Base-by-base conservation (phyloP, 2,797 vertebrate genomes). In the Catamblyrhynchus diadema region DNA sequence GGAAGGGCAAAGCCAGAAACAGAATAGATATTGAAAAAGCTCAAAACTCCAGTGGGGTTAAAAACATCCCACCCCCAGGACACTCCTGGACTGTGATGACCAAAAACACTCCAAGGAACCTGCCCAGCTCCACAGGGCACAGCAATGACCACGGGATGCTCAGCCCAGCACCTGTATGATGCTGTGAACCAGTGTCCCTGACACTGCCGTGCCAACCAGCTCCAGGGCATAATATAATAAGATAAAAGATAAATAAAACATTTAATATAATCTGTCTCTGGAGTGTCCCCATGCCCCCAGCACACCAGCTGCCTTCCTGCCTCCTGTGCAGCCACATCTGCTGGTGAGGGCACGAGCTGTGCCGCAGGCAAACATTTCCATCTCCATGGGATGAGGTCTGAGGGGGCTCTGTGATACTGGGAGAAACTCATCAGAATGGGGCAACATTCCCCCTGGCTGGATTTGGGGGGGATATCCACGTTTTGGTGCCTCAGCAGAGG, bases 331-430 rank as follows among this genome's bases (percentile, higher is more conserved):
- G 48, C 41, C 22, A 6, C 42, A n/a, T 22, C 39, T 30, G 32
- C 78, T 33, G 69, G 14, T 1, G 6, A 70, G 41, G 44, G 45
- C 1, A 1, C 4, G 57, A 66, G 35, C 8, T 9, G 56, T 45
- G 79, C 54, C 0, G 0, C n/a, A 9, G 83, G 60, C 62, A 69
- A 77, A 47, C 1, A 1, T 47, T 70, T 64, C 61, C 70, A 25
- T 8, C 62, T 30, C 35, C 4, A 0, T 0, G 30, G 59, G 39
- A 56, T 86, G 83, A 2, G 2, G 35, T 45, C 47, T 51, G n/a
- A 47, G 75, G 44, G 32, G 6, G 39, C 64, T 48, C 74, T 9
- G 80, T 32, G 28, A 48, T 16, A 39, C 20, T 3, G 54, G 54
- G 22, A 92, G 25, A 82, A 71, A 67, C 32, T 27, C 23, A 16